Evolutionary conservation across 2,113 vertebrate genomes (phyloP).

Genomic region (Plestiodon gilberti): DNA sequence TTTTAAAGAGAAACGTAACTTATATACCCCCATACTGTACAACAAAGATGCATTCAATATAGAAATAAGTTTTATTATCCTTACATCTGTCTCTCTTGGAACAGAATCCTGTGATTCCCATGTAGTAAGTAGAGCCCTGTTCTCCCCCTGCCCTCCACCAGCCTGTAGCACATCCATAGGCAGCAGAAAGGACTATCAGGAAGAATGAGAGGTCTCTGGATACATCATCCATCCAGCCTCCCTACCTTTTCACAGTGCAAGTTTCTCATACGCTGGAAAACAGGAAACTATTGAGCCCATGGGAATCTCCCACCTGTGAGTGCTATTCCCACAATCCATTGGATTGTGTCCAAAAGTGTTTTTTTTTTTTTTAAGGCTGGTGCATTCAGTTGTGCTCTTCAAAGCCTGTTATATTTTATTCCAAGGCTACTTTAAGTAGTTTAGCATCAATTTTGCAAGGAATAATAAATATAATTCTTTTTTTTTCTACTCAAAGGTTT

Average conservation of each 20-base stretch:
- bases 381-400: background rate
- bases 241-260: background rate
- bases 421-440: background rate
- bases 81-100: background rate
- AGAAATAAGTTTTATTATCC: slow-evolving; percentile 1
- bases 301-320: background rate
- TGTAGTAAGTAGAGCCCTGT: too few species aligned
- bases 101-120: background rate
- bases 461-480: slow-evolving; percentile 8
- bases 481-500: background rate
- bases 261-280: background rate
- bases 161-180: background rate
- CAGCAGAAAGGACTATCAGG: background rate
- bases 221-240: background rate
- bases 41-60: background rate
- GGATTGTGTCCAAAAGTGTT: background rate
- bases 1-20: background rate
- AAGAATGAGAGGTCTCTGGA: background rate
- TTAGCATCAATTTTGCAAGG: background rate
- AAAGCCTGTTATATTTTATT: background rate
- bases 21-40: background rate
- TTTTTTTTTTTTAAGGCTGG: too few species aligned
- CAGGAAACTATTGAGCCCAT: background rate
- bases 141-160: background rate
- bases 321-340: background rate